Conservation (phyloP, 1,140 invertebrate species). For the Zeugodacus cucurbitae region DNA sequence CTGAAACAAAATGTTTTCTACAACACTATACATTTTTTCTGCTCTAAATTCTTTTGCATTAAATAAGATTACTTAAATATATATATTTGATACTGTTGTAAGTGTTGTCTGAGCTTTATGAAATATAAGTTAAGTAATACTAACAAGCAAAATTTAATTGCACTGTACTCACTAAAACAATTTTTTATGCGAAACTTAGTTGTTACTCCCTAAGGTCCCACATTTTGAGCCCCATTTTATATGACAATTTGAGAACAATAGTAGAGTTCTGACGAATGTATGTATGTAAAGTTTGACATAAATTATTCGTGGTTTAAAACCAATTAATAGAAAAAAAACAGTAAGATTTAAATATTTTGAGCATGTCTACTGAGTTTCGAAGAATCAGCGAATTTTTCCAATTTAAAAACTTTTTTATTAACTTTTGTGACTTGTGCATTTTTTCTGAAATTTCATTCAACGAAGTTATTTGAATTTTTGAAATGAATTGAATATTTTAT, state of each 20-base stretch:
- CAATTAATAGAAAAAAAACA: not conserved
- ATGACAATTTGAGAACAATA: not conserved
- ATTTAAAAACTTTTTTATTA: not conserved
- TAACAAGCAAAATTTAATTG: not conserved
- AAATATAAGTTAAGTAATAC: not conserved
- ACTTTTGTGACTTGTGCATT: not conserved
- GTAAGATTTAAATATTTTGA: not conserved
- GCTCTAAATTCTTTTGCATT: not conserved
- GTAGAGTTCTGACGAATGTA: not conserved
- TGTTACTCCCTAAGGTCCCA: not conserved
- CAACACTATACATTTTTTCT: not conserved
- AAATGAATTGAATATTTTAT: not conserved
- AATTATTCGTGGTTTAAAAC: not conserved
- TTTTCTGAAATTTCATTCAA: not conserved
- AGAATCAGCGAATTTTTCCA: not conserved
- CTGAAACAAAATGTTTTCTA: not conserved
- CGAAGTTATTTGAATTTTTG: not conserved
- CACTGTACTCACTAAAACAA: not conserved
- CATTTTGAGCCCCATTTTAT: not conserved
- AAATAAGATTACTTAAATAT: not conserved
- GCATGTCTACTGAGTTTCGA: not conserved
- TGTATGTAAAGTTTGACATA: conserved; percentile 9
- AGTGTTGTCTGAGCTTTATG: not conserved
- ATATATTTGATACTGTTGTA: not conserved
- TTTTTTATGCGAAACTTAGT: not conserved